These are phyloP conservation scores for Galleria mellonella DNA, from an alignment of 1,140 invertebrate species.

Conservation along the genomic window DNA sequence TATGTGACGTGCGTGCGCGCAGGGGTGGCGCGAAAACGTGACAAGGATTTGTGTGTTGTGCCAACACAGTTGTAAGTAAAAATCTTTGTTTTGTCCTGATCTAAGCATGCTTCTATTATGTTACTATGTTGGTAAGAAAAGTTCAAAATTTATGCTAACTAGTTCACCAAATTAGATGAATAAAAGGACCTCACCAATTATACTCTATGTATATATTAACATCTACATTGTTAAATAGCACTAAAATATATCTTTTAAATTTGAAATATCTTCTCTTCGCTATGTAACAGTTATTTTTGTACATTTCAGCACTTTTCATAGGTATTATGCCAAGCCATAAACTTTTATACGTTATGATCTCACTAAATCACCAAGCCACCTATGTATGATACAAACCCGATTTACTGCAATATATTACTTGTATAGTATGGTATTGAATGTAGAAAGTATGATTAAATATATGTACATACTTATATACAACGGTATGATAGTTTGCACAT, in stretches of 20 bases:
- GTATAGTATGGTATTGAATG: background rate
- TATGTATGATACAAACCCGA: background rate
- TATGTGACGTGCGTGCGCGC: conserved; percentile 52
- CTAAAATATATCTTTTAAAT: background rate
- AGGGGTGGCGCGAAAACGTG: conserved; percentile 17
- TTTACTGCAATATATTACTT: background rate
- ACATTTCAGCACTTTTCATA: conserved; percentile 27
- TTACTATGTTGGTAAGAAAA: background rate
- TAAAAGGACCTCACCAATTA: background rate
- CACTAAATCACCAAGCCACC: conserved; percentile 19
- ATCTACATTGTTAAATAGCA: background rate
- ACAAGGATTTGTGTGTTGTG: conserved; percentile 23
- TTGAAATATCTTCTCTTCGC: conserved; percentile 3
- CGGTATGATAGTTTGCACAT: too few relatives aligned
- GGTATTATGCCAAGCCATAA: conserved; percentile 39
- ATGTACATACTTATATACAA: background rate
- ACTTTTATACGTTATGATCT: conserved; percentile 43
- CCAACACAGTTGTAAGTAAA: conserved; percentile 36
- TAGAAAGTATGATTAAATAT: background rate
- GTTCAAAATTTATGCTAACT: background rate
- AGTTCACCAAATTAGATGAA: background rate
- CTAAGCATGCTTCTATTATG: background rate
- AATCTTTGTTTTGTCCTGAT: conserved; percentile 14
- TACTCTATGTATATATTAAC: too few relatives aligned
- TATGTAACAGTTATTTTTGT: conserved; percentile 34